A percentile compares a stretch with the other conserved stretches of the same genome.
These are phyloP conservation scores for Brachyptera risi DNA, from an alignment of 2,888 invertebrate genomes.

Conservation along the genomic window DNA sequence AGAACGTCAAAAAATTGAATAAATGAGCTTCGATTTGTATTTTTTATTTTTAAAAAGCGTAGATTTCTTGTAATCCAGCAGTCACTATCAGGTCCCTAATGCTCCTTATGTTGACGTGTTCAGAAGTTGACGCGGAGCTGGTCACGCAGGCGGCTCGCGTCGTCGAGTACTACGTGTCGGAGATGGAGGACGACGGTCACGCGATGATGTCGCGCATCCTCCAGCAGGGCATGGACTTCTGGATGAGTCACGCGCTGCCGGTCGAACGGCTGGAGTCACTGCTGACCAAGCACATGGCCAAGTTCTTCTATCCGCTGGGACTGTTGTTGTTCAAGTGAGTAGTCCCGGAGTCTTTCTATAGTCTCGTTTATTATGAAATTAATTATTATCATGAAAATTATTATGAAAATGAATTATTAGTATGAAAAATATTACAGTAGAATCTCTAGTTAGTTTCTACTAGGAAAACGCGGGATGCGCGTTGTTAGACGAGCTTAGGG, in stretches of 20 bases:
- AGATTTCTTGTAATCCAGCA: too few relatives aligned
- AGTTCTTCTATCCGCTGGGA: conserved; percentile 36
- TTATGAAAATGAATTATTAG: too few relatives aligned
- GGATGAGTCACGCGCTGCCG: conserved; percentile 46
- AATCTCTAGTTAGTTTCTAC: too few relatives aligned
- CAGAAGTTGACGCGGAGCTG: too few relatives aligned
- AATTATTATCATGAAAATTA: too few relatives aligned
- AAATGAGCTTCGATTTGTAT: background rate
- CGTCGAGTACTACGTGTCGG: conserved; percentile 33
- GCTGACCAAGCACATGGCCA: conserved; percentile 53
- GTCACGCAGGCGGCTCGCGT: conserved; percentile 28
- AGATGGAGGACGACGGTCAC: conserved; percentile 34
- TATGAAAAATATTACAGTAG: too few relatives aligned
- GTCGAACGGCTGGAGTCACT: conserved; percentile 53
- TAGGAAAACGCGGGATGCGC: too few relatives aligned
- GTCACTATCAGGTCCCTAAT: too few relatives aligned
- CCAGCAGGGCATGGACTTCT: conserved; percentile 43
- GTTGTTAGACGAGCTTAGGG: too few relatives aligned
- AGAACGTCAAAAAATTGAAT: background rate
- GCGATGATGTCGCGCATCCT: conserved; percentile 31
- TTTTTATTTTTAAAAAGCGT: too few relatives aligned
- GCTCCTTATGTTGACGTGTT: too few relatives aligned
- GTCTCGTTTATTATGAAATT: too few relatives aligned
- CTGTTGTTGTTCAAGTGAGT: conserved; percentile 33
- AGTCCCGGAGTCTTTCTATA: background rate